Conservation (phyloP, 2,888 invertebrate genomes). For the Eucera pruinosa region DNA sequence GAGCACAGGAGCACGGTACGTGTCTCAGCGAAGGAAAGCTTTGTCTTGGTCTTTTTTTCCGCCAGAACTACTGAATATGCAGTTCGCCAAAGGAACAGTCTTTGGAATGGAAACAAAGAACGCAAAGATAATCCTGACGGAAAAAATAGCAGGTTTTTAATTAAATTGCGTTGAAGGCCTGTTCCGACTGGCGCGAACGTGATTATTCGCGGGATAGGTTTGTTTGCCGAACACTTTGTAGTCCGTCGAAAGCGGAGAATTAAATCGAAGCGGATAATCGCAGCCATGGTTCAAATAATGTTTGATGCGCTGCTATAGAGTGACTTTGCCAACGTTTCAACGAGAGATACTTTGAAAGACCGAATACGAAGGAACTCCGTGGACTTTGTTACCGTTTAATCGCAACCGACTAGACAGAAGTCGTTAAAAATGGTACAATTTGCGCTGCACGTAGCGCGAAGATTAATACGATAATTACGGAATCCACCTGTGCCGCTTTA, state of each 20-base stretch:
- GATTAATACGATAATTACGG: background rate
- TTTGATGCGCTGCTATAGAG: slow-evolving; percentile 29
- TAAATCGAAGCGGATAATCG: slow-evolving; percentile 51
- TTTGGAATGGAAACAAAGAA: slow-evolving; percentile 49
- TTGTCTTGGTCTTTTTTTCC: background rate
- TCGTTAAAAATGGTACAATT: too few species aligned
- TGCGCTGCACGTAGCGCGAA: too few species aligned
- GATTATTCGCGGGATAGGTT: slow-evolving; percentile 49
- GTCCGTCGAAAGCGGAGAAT: slow-evolving; percentile 43
- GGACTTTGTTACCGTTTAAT: background rate
- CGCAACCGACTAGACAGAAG: too few species aligned
- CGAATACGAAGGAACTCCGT: background rate
- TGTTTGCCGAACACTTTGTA: slow-evolving; percentile 57
- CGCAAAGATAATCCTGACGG: slow-evolving; percentile 42
- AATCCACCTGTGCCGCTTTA: background rate
- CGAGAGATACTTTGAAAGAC: background rate
- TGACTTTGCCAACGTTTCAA: slow-evolving; percentile 19
- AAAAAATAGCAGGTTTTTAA: slow-evolving; percentile 66
- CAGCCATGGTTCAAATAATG: slow-evolving; percentile 34
- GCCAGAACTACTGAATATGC: slow-evolving; percentile 26
- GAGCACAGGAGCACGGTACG: background rate
- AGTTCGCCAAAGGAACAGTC: slow-evolving; percentile 37
- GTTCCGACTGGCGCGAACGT: slow-evolving; percentile 23
- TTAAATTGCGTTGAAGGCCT: slow-evolving; percentile 59
- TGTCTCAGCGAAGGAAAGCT: slow-evolving; percentile 2